Conservation (phyloP, 2,113 vertebrate species). For the Corythaixoides concolor region DNA sequence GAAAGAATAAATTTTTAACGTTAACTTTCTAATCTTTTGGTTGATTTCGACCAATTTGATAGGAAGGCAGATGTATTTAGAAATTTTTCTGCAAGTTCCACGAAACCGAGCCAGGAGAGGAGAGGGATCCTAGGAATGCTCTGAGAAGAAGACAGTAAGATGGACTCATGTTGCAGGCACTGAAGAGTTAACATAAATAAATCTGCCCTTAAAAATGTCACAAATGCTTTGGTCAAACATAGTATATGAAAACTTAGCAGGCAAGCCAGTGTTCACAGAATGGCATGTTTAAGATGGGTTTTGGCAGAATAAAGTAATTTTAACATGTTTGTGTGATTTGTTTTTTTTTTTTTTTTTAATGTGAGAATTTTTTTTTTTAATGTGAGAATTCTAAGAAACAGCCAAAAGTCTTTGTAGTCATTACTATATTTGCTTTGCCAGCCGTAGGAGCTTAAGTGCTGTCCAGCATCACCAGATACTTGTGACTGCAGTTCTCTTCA, state of each 20-base stretch:
- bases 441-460: background rate
- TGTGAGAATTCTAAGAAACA: background rate
- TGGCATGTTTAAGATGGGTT: background rate
- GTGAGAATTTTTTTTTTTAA: background rate
- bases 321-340: background rate
- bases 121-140: background rate
- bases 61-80: background rate
- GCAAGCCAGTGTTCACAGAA: fast-evolving
- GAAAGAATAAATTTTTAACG: background rate
- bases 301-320: background rate
- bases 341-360: background rate
- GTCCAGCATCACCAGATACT: background rate
- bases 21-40: background rate
- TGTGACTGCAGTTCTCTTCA: background rate
- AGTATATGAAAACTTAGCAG: background rate
- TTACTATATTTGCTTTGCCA: background rate
- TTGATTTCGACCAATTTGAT: background rate
- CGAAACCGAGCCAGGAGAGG: background rate
- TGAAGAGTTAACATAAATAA: background rate
- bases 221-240: background rate
- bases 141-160: background rate
- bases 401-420: background rate
- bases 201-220: background rate
- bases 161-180: background rate
- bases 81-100: background rate